A percentile compares a stretch with the other conserved stretches of the same genome.
Conservation (phyloP, 2,113 vertebrate species). For the Lates calcarifer region DNA sequence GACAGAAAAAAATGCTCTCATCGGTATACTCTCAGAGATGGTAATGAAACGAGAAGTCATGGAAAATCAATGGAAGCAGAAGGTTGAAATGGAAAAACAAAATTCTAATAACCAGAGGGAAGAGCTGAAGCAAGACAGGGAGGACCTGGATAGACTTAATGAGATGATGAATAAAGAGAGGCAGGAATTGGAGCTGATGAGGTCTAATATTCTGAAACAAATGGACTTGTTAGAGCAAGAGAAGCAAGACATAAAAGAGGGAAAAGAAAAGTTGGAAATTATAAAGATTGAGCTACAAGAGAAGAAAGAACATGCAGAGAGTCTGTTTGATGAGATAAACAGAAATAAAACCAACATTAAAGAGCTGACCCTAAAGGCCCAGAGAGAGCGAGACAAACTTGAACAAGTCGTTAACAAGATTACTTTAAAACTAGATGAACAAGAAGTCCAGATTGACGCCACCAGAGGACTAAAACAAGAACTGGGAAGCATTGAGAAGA, state of each 20-base stretch:
- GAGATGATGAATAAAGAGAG: background rate
- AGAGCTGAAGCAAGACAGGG: background rate
- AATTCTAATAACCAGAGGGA: background rate
- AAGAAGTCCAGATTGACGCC: slow-evolving; percentile 7
- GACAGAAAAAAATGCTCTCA: background rate
- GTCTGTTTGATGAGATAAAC: background rate
- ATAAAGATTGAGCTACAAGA: background rate
- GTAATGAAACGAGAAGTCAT: background rate
- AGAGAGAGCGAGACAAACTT: slow-evolving; percentile 6
- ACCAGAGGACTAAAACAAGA: slow-evolving; percentile 4
- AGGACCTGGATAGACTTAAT: background rate
- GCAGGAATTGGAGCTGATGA: slow-evolving; percentile 17
- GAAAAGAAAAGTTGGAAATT: background rate
- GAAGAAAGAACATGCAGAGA: background rate
- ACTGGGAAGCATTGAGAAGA: background rate
- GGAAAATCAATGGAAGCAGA: background rate
- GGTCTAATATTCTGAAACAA: slow-evolving; percentile 10
- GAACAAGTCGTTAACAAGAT: background rate
- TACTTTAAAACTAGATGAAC: slow-evolving; percentile 4
- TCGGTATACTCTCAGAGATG: background rate
- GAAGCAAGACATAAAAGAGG: background rate
- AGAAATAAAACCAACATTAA: slow-evolving; percentile 17
- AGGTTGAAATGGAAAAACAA: background rate
- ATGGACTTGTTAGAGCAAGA: background rate
- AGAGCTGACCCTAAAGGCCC: background rate